These are phyloP conservation scores for Caenorhabditis briggsae DNA, from an alignment of 1,140 invertebrate genomes.

Conservation along the genomic window DNA sequence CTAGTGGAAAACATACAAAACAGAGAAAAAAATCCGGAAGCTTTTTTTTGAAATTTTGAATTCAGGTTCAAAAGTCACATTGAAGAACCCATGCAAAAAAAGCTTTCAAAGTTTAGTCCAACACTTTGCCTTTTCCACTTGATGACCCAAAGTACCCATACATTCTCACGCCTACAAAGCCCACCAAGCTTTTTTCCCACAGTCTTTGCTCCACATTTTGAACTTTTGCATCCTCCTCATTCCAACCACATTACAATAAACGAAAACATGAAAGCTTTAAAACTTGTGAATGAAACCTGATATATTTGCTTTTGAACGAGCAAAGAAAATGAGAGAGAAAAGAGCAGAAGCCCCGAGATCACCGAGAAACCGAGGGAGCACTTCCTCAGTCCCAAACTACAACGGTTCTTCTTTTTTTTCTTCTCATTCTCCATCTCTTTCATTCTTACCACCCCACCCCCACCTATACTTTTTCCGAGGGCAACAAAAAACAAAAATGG, in stretches of 20 bases:
- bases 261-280: neutral
- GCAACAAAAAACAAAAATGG: conserved; percentile 54
- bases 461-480: neutral
- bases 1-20: neutral
- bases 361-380: neutral
- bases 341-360: conserved; percentile 12
- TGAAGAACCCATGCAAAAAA: too few species aligned
- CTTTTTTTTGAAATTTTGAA: too few species aligned
- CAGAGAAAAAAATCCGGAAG: too few species aligned
- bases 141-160: too few species aligned
- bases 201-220: neutral
- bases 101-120: too few species aligned
- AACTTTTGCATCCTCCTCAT: neutral
- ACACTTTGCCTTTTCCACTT: too few species aligned
- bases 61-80: too few species aligned
- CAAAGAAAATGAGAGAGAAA: conserved; percentile 24
- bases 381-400: neutral
- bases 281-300: conserved; percentile 37
- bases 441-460: too few species aligned
- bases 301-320: conserved; percentile 38
- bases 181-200: too few species aligned
- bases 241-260: neutral
- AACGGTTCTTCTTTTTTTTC: neutral
- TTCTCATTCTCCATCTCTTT: too few species aligned
- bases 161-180: too few species aligned